phyloP scores from a whole-genome alignment of 2,797 vertebrate genomes.

The Chelonia mydas region DNA sequence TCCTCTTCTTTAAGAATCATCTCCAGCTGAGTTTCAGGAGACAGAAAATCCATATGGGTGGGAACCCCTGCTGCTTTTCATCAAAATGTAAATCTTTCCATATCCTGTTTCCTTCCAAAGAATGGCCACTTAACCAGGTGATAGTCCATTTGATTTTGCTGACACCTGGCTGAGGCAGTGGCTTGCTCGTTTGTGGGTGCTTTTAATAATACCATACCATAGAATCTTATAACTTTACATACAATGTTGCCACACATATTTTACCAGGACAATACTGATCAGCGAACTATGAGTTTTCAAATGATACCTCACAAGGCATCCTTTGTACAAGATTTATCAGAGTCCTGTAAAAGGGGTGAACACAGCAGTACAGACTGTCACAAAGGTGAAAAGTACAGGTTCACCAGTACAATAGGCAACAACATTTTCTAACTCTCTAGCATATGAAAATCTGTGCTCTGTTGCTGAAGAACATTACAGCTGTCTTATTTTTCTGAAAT shows the following conservation, averaged over 20 bases:
- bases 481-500: slow-evolving; percentile 56
- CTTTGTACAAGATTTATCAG: neutral
- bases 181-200: neutral
- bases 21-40: neutral
- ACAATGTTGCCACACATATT: neutral
- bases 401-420: slow-evolving; percentile 25
- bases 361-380: neutral
- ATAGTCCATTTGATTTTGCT: neutral
- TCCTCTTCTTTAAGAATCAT: neutral
- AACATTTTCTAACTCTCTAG: slow-evolving; percentile 9
- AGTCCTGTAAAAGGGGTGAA: neutral
- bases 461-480: slow-evolving; percentile 8
- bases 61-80: neutral
- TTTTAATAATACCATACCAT: neutral
- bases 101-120: neutral
- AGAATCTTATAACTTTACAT: neutral
- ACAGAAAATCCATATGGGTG: neutral
- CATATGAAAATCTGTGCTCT: slow-evolving; percentile 17
- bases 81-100: neutral
- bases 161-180: neutral
- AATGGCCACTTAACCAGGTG: neutral
- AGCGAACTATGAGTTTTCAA: neutral
- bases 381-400: neutral
- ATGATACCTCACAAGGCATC: neutral
- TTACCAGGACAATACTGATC: neutral